Evolutionary conservation across 2,113 vertebrate genomes (phyloP), one percentile per base, ranked within the genome.

Genomic region (Heliornis fulica): DNA sequence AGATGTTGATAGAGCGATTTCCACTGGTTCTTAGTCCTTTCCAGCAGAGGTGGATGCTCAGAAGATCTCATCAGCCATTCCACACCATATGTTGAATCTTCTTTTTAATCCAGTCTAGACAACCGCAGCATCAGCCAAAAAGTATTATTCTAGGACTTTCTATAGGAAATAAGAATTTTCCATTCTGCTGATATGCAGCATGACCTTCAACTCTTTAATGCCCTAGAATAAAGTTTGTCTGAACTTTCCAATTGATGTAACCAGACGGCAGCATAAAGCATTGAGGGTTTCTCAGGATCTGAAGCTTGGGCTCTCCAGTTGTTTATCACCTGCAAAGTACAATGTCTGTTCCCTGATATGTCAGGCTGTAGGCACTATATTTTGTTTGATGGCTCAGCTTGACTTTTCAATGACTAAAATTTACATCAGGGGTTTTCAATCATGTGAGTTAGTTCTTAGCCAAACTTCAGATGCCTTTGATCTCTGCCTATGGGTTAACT

Each of bases 321-420:
- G 75, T 95, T 90, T 70, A 86, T 97, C 92, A 93, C 88, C 87
- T 43, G 85, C 5, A 36, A 86, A 86, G 82, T 28, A 76, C 91
- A 59, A 29, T 77, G 78, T 83, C 90, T 96, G 0, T 59, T 95
- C 87, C 66, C 90, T 86, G 96, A 90, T 79, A 56, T 74, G 91
- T 83, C 90, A 88, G 91, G 54, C 31, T 80, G n/a, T 15, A 90
- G 91, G 29, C 54, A 31, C 78, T 91, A 54, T 46, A 70, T 94
- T 87, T 71, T 94, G 82, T 90, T 89, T 93, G 82, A 94, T 89
- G 83, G 90, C 85, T 87, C 80, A 60, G 77, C 81, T 78, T 90
- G 93, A 87, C 93, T 96, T 93, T 72, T 77, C 89, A 92, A 88
- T 86, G 93, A 78, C 95, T 93, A 38, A 76, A 94, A 92, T 95